Base-by-base conservation (phyloP, 1,140 invertebrate species). In the Tribolium castaneum region DNA sequence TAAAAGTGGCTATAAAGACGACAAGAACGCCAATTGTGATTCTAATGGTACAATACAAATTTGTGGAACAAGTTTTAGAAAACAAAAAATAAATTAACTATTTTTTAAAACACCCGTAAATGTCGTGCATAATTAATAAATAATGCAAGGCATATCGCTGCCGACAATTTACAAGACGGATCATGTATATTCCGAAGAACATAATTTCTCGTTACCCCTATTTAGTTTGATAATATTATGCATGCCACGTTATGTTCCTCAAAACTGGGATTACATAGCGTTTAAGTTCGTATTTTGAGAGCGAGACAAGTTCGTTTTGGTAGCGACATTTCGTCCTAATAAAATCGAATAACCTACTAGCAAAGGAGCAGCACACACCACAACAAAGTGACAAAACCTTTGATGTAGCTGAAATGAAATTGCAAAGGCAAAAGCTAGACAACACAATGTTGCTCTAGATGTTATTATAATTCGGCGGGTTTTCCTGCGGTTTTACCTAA, bases 361-460 rank as follows among this genome's bases (percentile, higher is more conserved):
- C 22, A 25, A 22, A 30, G 19, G 13, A 59, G 19, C 10, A 59
- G 10, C 16, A 56, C 4, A 19, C 54, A 25, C 16, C 54, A 59
- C 54, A 59, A 59, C 54, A 59, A 30, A 59, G 16, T 59, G 54
- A 59, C 54, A 25, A 22, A 59, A 19, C 54, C 51, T 52, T 52
- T 59, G 54, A 59, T 19, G 54, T 59, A 19, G 7, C 12, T 52
- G 6, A 19, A n/a, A 7, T 52, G 51, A 52, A 52, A 52, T 13
- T 14, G 51, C 51, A 19, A 51, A 52, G 39, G 14, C n/a, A 52
- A 52, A 52, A 52, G 10, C 51, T 19, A 52, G 16, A 52, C 51
- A 13, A 16, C n/a, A 14, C 13, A 14, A 19, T 52, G 51, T 52
- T 14, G 2, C 13, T n/a, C n/a, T 14, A 19, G 51, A 12, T 52